phyloP scores from a whole-genome alignment of 1,140 invertebrate species.

The Zaprionus kolodkinae region DNA sequence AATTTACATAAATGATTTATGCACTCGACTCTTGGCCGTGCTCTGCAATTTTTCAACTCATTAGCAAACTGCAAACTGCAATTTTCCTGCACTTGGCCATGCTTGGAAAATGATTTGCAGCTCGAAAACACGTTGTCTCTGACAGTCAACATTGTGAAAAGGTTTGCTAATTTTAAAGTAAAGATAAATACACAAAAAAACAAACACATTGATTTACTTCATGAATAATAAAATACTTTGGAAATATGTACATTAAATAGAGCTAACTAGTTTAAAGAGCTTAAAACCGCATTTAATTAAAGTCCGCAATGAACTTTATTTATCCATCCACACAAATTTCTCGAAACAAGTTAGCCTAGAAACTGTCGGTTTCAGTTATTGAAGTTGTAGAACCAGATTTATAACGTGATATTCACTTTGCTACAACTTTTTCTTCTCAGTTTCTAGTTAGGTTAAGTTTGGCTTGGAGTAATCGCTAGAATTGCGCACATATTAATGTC shows the following conservation, averaged over 20 bases:
- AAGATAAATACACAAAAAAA: not conserved
- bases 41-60: conserved; percentile 74
- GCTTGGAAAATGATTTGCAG: conserved; percentile 28
- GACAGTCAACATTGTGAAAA: not conserved
- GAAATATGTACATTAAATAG: not conserved
- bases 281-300: not conserved
- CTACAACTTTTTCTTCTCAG: not conserved
- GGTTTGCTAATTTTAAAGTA: not conserved
- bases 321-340: not conserved
- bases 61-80: conserved; percentile 46
- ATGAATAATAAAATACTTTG: too few species aligned
- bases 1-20: conserved; percentile 74
- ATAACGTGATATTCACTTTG: not conserved
- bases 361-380: conserved; percentile 4
- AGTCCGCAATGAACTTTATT: conserved; percentile 1
- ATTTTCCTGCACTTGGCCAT: conserved; percentile 51
- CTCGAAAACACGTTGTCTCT: not conserved
- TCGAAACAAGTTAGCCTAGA: not conserved
- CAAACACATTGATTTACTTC: not conserved
- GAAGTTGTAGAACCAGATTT: not conserved
- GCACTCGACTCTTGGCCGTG: conserved; percentile 54
- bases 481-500: not conserved
- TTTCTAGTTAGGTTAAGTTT: not conserved
- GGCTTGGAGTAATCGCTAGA: not conserved
- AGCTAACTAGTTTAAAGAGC: not conserved